Conservation (phyloP, 35 echinoderm and acorn worm species). For the Acanthaster planci region DNA sequence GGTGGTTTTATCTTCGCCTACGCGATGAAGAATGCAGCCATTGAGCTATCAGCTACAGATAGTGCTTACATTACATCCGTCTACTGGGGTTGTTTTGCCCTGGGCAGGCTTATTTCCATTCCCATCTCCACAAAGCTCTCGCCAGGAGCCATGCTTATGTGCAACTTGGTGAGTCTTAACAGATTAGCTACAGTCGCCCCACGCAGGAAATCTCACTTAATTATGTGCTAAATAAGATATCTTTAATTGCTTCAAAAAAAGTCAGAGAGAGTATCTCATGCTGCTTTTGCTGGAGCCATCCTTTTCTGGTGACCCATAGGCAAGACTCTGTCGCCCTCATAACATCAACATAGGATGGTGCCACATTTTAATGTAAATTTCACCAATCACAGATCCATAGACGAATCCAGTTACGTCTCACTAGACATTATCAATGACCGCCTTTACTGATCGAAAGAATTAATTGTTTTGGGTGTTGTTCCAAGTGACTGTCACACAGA, state of each 20-base stretch:
- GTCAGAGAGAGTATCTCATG: not conserved
- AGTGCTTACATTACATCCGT: slow-evolving; percentile 95
- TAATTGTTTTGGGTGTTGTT: too few species aligned
- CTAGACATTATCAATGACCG: too few species aligned
- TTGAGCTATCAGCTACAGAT: slow-evolving; percentile 83
- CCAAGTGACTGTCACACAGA: too few species aligned
- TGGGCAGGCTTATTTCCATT: slow-evolving; percentile 90
- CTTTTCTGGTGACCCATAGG: too few species aligned
- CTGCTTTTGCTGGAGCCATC: too few species aligned
- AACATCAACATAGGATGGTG: too few species aligned
- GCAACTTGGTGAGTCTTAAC: slow-evolving; percentile 87
- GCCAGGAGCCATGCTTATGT: slow-evolving; percentile 77
- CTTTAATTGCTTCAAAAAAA: not conserved
- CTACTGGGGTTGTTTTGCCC: slow-evolving; percentile 96
- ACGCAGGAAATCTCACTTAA: not conserved
- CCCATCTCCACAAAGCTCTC: slow-evolving; percentile 89
- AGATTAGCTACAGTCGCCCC: not conserved
- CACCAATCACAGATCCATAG: too few species aligned
- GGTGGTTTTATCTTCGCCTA: slow-evolving; percentile 96
- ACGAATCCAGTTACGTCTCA: too few species aligned
- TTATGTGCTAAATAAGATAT: not conserved
- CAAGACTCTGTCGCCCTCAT: too few species aligned
- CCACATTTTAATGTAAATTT: too few species aligned
- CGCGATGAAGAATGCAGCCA: slow-evolving; percentile 79
- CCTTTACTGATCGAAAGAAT: too few species aligned